Base-by-base conservation (phyloP, 1,140 invertebrate species). In the Monomorium pharaonis region DNA sequence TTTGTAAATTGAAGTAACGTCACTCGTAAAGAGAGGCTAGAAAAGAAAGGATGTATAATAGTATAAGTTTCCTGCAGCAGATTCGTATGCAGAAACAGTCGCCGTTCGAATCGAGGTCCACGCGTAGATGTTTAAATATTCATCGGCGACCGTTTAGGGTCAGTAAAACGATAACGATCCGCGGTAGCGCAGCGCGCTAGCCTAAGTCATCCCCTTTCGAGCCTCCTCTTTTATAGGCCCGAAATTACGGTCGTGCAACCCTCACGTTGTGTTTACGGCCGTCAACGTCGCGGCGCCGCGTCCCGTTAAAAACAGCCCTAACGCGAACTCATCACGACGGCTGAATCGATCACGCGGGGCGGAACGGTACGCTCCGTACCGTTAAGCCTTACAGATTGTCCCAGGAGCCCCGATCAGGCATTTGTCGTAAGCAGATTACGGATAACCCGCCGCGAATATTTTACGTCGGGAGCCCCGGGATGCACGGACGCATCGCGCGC, bases 141-240 rank as follows among this genome's bases (percentile, higher is more conserved):
- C 86, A 44, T 69, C 86, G 81, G 81, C 70, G 69, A 88, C 70
- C 89, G 86, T 93, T 93, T 91, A 58, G 84, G 84, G 91, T 88
- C 89, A 93, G 88, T 94, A 92, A 93, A 94, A 93, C 90, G 90
- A 92, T 94, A 94, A 94, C 91, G 92, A 91, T 90, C 81, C 30
- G 18, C 51, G 65, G 37, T 89, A 88, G 89, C 86, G 86, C 86
- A 69, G 42, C 49, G 27, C 42, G 75, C n/a, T n/a, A 78, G 85
- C 74, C 91, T 83, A 88, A 88, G 77, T 90, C 83, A 87, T 67
- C 80, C 67, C 62, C 74, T 75, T 77, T 49, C 78, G 58, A 76
- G 37, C 58, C 86, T 88, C 47, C 83, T 85, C 89, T 93, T 93
- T 94, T 93, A 93, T 90, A 37, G 88, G 72, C 83, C 76, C 56